Evolutionary conservation across 2,113 vertebrate genomes (phyloP).

Genomic region (Clarias macrocephalus): DNA sequence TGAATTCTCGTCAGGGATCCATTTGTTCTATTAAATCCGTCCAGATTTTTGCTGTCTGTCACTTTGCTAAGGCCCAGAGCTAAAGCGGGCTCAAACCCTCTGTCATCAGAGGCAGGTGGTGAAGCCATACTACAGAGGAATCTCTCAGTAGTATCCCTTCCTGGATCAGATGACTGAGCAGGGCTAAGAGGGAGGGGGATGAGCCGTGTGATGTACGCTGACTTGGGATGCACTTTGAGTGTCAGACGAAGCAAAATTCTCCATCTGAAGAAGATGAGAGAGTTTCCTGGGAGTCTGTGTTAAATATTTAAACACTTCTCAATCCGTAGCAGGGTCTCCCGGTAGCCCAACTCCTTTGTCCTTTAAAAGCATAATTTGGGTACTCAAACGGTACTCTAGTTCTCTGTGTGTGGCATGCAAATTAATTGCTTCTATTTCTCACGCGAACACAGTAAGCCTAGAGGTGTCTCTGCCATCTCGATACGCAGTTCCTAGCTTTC

Average conservation of each 20-base stretch:
- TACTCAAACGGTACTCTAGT: not conserved
- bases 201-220: not conserved
- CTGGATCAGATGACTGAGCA: slow-evolving; percentile 23
- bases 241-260: slow-evolving; percentile 28
- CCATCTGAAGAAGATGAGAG: slow-evolving; percentile 15
- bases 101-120: slow-evolving; percentile 16
- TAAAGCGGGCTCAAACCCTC: not conserved
- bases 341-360: slow-evolving; percentile 22
- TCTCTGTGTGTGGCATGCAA: slow-evolving; percentile 4
- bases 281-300: slow-evolving; percentile 14
- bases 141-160: slow-evolving; percentile 3
- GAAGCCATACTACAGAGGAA: not conserved
- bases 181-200: not conserved
- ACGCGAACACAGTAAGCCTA: not conserved
- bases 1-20: not conserved
- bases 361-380: slow-evolving; percentile 13
- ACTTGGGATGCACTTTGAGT: not conserved
- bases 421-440: not conserved
- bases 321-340: slow-evolving; percentile 30
- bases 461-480: not conserved
- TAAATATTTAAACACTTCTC: slow-evolving; percentile 48
- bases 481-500: not conserved
- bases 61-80: not conserved
- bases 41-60: slow-evolving; percentile 7
- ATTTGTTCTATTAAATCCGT: slow-evolving; percentile 1